These are phyloP conservation scores for Zapus hudsonius DNA, from an alignment of 2,113 vertebrate genomes.

Conservation along the genomic window DNA sequence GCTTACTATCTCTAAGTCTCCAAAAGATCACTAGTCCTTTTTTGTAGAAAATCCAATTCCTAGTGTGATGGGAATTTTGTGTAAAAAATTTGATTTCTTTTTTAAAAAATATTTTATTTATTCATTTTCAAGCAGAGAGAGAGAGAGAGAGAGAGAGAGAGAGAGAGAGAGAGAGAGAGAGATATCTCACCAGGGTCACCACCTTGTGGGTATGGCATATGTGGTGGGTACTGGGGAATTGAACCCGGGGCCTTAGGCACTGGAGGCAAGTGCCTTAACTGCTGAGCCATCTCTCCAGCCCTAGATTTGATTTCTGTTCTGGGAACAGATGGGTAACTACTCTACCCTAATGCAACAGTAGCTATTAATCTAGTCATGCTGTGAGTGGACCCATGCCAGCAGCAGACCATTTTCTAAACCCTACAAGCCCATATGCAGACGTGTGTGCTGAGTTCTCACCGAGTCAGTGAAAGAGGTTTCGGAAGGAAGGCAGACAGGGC, in stretches of 20 bases:
- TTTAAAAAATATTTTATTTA: too few relatives aligned
- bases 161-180: too few relatives aligned
- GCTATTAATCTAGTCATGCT: background rate
- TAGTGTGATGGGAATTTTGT: background rate
- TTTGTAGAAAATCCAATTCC: background rate
- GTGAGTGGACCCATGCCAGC: rapidly evolving
- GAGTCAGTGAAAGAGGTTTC: constrained; percentile 95
- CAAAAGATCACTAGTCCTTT: rapidly evolving
- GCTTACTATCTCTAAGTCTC: background rate
- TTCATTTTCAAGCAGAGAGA: too few relatives aligned
- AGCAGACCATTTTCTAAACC: background rate
- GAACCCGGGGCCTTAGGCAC: too few relatives aligned
- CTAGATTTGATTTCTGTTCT: background rate
- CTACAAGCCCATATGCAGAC: constrained; percentile 35
- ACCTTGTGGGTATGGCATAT: too few relatives aligned
- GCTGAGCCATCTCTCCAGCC: too few relatives aligned
- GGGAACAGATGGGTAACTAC: rapidly evolving
- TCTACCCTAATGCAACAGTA: rapidly evolving
- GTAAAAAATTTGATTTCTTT: background rate
- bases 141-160: too few relatives aligned
- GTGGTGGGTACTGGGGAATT: too few relatives aligned
- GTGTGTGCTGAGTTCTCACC: constrained; percentile 89
- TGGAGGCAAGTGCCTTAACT: too few relatives aligned
- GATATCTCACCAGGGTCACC: too few relatives aligned
- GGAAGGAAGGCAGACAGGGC: constrained; percentile 94